These are phyloP conservation scores for Micoletzkya japonica DNA, from an alignment of 2,888 invertebrate genomes.

Conservation along the genomic window DNA sequence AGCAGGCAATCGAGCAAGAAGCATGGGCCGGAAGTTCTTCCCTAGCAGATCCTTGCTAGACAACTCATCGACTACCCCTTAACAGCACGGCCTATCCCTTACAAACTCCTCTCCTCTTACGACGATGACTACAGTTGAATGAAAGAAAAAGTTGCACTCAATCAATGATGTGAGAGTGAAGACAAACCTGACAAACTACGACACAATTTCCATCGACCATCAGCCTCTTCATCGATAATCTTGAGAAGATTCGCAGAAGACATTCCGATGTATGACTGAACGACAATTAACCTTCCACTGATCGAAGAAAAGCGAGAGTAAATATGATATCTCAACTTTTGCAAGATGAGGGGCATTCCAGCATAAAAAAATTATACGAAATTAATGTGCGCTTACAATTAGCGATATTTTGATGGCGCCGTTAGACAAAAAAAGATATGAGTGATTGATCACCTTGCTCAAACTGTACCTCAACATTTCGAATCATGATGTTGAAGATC, in stretches of 20 bases:
- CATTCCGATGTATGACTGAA: slow-evolving; percentile 23
- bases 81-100: too few species aligned
- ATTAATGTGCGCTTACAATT: neutral
- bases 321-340: slow-evolving; percentile 34
- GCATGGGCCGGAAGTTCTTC: slow-evolving; percentile 33
- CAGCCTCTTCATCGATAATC: slow-evolving; percentile 16
- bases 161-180: neutral
- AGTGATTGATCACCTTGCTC: too few species aligned
- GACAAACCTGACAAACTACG: slow-evolving; percentile 13
- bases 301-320: neutral
- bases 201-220: slow-evolving; percentile 19
- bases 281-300: neutral
- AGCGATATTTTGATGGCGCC: neutral
- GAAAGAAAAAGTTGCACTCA: neutral
- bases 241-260: slow-evolving; percentile 16
- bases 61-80: too few species aligned
- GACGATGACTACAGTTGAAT: too few species aligned
- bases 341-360: too few species aligned
- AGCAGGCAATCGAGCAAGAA: slow-evolving; percentile 31
- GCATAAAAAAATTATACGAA: neutral
- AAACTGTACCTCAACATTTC: slow-evolving; percentile 37
- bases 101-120: too few species aligned
- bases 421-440: neutral
- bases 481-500: slow-evolving; percentile 43
- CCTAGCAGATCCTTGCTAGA: slow-evolving; percentile 32